These are phyloP conservation scores for Ips typographus DNA, from an alignment of 1,140 invertebrate genomes.

Conservation along the genomic window DNA sequence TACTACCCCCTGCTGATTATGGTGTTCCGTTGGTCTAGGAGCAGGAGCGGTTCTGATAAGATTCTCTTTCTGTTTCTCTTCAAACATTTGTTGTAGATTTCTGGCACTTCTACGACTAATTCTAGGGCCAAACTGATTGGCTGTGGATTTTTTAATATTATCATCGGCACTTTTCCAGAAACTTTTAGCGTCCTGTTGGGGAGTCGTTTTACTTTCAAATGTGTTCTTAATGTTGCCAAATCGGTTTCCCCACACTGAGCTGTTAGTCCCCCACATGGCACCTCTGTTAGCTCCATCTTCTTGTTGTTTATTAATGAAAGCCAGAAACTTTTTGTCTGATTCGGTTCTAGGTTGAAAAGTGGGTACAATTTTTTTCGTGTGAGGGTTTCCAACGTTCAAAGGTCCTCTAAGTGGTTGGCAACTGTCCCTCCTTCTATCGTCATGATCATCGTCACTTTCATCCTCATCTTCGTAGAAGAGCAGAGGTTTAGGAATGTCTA, in stretches of 20 bases:
- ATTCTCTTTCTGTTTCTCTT: conserved; percentile 50
- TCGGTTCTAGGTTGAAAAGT: conserved; percentile 78
- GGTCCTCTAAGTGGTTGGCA: conserved; percentile 58
- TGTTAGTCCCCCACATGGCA: conserved; percentile 48
- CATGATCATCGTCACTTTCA: conserved; percentile 48
- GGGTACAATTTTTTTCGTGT: conserved; percentile 56
- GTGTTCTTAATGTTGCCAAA: conserved; percentile 85
- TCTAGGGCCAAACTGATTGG: conserved; percentile 47
- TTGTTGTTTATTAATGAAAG: conserved; percentile 77
- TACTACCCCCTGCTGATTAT: conserved; percentile 44
- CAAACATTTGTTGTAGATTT: conserved; percentile 51
- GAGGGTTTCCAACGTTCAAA: conserved; percentile 59
- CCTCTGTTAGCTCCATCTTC: conserved; percentile 49
- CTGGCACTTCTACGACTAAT: conserved; percentile 49
- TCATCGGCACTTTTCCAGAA: conserved; percentile 62
- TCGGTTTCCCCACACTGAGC: conserved; percentile 56
- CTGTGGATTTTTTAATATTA: conserved; percentile 33
- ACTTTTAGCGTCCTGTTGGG: conserved; percentile 55
- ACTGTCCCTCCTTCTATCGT: conserved; percentile 48
- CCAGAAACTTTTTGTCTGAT: conserved; percentile 80
- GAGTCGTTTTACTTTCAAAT: conserved; percentile 61
- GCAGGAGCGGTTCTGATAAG: conserved; percentile 40
- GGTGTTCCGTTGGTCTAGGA: not conserved
- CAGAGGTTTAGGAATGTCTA: conserved; percentile 77
- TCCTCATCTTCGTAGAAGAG: conserved; percentile 58